phyloP scores from a whole-genome alignment of 2,888 invertebrate genomes.

The Ypsolopha scabrella region DNA sequence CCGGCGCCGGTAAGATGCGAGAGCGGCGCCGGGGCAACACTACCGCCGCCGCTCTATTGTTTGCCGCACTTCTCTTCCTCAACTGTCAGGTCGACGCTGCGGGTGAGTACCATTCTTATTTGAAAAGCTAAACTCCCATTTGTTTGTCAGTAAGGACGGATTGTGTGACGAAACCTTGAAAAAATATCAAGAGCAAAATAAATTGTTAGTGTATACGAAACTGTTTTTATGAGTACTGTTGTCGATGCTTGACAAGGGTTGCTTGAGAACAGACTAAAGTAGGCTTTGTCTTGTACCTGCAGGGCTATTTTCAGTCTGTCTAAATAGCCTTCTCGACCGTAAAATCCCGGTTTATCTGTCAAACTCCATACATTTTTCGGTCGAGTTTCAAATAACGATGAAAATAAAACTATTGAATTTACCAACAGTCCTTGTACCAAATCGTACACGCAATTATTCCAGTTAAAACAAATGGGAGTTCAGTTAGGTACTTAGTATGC shows the following conservation, averaged over 20 bases:
- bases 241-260: too few species aligned
- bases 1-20: constrained; percentile 68
- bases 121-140: constrained; percentile 23
- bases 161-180: not conserved
- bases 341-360: too few species aligned
- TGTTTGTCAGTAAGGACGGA: constrained; percentile 11
- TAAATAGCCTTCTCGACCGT: too few species aligned
- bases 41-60: constrained; percentile 58
- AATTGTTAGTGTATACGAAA: not conserved
- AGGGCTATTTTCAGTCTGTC: too few species aligned
- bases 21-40: constrained; percentile 58
- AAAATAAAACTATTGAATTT: too few species aligned
- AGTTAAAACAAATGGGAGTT: not conserved
- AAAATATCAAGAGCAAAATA: not conserved
- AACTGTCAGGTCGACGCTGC: constrained; percentile 55
- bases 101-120: constrained; percentile 37
- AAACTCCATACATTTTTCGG: too few species aligned
- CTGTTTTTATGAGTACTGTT: not conserved
- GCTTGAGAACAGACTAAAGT: too few species aligned
- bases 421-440: too few species aligned
- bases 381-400: too few species aligned
- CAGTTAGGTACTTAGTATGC: not conserved
- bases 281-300: too few species aligned
- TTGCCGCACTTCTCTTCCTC: constrained; percentile 57
- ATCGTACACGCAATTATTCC: not conserved